Percentiles rank a stretch among this genome's conserved stretches.
Evolutionary conservation across 2,113 vertebrate genomes (phyloP).

Genomic region (Catharus bicknelli): DNA sequence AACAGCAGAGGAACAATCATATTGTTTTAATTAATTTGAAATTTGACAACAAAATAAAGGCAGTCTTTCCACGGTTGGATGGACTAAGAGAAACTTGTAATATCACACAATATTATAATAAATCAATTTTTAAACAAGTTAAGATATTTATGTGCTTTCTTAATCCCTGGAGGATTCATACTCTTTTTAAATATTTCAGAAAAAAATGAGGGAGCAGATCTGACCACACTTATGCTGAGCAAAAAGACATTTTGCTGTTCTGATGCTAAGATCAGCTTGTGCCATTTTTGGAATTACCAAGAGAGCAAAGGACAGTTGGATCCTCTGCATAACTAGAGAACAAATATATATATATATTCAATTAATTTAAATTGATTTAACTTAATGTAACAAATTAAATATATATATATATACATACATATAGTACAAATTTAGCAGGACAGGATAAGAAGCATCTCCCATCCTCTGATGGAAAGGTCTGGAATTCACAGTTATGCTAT

Average conservation of each 20-base stretch:
- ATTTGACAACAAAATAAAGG: background rate
- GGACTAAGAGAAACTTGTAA: background rate
- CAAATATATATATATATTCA: background rate
- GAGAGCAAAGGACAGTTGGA: background rate
- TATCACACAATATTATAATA: background rate
- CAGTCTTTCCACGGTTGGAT: background rate
- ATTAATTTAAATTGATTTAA: background rate
- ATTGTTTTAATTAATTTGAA: background rate
- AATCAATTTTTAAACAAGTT: background rate
- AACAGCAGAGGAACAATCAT: background rate
- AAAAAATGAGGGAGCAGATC: background rate
- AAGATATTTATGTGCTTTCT: background rate
- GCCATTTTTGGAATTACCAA: background rate
- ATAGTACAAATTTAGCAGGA: background rate
- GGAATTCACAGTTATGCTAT: background rate
- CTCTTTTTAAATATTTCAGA: background rate
- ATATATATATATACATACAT: background rate
- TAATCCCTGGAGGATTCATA: background rate
- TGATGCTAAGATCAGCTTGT: background rate
- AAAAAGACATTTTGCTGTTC: background rate
- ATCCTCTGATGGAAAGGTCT: background rate
- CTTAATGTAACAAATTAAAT: background rate
- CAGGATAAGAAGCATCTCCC: background rate
- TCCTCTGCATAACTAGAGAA: background rate
- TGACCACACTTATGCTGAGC: background rate